Conservation (phyloP, 2,113 vertebrate genomes). For the Pelecanoides urinatrix region DNA sequence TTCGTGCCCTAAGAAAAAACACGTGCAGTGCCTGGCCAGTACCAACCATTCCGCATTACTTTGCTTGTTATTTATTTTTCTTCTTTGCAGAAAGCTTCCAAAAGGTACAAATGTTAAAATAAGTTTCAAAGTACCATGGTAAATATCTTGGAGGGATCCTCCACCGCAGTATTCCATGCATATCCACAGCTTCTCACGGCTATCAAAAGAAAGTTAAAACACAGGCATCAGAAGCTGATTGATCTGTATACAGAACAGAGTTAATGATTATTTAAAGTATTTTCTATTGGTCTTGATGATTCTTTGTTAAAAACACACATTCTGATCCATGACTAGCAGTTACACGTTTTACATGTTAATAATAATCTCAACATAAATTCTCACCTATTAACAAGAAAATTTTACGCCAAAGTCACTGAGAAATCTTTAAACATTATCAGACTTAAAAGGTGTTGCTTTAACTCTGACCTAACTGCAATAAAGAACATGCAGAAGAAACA, state of each 20-base stretch:
- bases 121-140: conserved; percentile 81
- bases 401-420: background rate
- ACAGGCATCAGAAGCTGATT: background rate
- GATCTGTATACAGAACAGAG: background rate
- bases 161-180: conserved; percentile 98
- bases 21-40: fast-evolving
- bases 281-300: background rate
- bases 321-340: background rate
- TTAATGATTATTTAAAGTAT: background rate
- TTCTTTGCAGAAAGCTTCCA: background rate
- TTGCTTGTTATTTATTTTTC: background rate
- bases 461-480: background rate
- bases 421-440: background rate
- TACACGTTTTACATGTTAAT: background rate
- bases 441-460: background rate
- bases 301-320: background rate
- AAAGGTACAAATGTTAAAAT: background rate
- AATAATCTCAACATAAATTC: background rate
- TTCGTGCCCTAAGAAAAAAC: background rate
- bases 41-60: fast-evolving
- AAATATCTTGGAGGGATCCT: conserved; percentile 95
- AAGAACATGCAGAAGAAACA: background rate
- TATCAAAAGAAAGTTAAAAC: conserved; percentile 50
- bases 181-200: conserved; percentile 96
- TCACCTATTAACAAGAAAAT: background rate